Evolutionary conservation across 2,888 invertebrate genomes (phyloP), one percentile per base, ranked within the genome.

Genomic region (Quadriops clusia): DNA sequence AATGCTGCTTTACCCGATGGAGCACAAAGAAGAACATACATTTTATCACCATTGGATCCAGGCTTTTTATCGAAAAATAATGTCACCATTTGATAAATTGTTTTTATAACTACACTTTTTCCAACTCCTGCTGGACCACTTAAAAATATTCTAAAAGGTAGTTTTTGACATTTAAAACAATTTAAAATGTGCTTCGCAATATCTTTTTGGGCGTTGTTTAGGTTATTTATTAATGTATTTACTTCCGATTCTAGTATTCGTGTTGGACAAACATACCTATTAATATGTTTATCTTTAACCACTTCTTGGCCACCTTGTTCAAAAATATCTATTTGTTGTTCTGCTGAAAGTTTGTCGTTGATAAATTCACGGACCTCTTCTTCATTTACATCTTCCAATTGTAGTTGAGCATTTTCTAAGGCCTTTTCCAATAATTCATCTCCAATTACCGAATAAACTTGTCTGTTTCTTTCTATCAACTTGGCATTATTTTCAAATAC

Each of bases 371-470:
- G n/a, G n/a, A n/a, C n/a, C n/a, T n/a, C n/a, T 28, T 3, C 9
- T 17, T 17, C 4, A 11, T 23, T 8, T 11, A 5, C 12, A 11
- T 28, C 16, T n/a, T n/a, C 18, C 17, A 17, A n/a, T 6, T 28
- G 11, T 9, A 7, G 16, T 28, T 17, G 18, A 18, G 9, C 28
- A 28, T 28, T 16, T 5, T 18, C 28, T 17, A 28, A 6, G 8
- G 28, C 28, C 6, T 28, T 17, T 9, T 28, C 28, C 9, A 28
- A 17, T 18, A 17, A 17, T 28, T 28, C 28, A n/a, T 28, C 28
- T n/a, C n/a, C n/a, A n/a, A n/a, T n/a, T n/a, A n/a, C n/a, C n/a
- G n/a, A n/a, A n/a, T n/a, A 23, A 10, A 10, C 9, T 10, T 23
- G 5, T 10, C n/a, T 5, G 5, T 5, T 6, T 23, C 9, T n/a